phyloP scores from a whole-genome alignment of 2,888 invertebrate species.

The Pachliopta kotzebuea region DNA sequence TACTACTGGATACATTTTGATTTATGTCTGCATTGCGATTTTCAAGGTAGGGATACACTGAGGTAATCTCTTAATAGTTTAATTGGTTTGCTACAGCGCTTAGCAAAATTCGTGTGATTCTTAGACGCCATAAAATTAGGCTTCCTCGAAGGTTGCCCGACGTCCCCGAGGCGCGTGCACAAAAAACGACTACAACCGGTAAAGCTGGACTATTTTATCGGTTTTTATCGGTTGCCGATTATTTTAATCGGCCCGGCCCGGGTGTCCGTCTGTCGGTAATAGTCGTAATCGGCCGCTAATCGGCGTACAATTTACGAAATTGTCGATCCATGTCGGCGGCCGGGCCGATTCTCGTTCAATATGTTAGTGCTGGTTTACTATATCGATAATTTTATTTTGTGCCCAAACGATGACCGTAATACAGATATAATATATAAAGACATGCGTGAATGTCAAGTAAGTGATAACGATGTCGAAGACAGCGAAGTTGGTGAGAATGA shows the following conservation, averaged over 20 bases:
- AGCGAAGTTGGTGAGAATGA: no score
- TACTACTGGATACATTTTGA: no score
- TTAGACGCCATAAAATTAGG: constrained; percentile 15
- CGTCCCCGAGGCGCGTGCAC: constrained; percentile 40
- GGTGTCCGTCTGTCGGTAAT: constrained; percentile 78
- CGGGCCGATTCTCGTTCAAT: constrained; percentile 60
- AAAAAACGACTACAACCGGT: constrained; percentile 60
- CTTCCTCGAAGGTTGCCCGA: constrained; percentile 16
- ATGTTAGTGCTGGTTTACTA: constrained; percentile 53
- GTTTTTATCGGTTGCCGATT: constrained; percentile 77
- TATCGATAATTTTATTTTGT: constrained; percentile 47
- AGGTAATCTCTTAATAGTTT: neutral
- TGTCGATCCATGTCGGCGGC: constrained; percentile 78
- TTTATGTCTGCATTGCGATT: neutral
- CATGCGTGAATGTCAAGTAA: no score
- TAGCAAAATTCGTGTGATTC: constrained; percentile 8
- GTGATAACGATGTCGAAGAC: no score
- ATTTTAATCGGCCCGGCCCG: constrained; percentile 75
- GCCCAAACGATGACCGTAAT: neutral
- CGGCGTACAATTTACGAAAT: constrained; percentile 79
- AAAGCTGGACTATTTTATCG: constrained; percentile 67
- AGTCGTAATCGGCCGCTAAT: constrained; percentile 79
- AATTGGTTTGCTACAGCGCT: neutral
- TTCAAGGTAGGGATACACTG: neutral
- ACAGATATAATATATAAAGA: no score